Conservation (phyloP, 1,140 invertebrate species). For the Acromyrmex heyeri region DNA sequence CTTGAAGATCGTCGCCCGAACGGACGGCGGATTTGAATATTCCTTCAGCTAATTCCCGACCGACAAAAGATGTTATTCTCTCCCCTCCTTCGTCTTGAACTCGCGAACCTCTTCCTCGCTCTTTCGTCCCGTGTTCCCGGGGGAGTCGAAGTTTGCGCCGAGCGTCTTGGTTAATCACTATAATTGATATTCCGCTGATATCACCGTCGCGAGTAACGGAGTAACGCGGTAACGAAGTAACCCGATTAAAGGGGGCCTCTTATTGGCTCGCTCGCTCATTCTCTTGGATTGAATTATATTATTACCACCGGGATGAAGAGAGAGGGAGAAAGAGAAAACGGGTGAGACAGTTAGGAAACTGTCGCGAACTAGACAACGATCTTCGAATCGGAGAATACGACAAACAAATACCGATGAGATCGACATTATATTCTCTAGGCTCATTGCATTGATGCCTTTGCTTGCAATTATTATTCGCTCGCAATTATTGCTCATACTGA, state of each 20-base stretch:
- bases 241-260: constrained; percentile 85
- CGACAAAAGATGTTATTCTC: constrained; percentile 85
- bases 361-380: constrained; percentile 43
- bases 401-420: constrained; percentile 30
- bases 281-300: constrained; percentile 85
- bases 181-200: constrained; percentile 87
- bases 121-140: constrained; percentile 63
- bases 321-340: constrained; percentile 49
- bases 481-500: not conserved
- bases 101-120: constrained; percentile 59
- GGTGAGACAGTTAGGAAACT: constrained; percentile 43
- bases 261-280: constrained; percentile 84
- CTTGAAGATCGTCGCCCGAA: constrained; percentile 61
- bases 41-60: constrained; percentile 76
- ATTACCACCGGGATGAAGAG: constrained; percentile 76
- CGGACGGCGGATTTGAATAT: constrained; percentile 80
- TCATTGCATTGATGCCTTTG: not conserved
- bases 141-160: constrained; percentile 80
- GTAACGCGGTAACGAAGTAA: constrained; percentile 85
- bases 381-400: constrained; percentile 39
- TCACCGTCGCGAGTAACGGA: constrained; percentile 84
- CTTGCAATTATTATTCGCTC: not conserved
- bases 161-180: constrained; percentile 87
- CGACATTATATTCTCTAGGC: not conserved
- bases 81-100: constrained; percentile 56